phyloP scores from a whole-genome alignment of 1,140 invertebrate species.

The Aphidius gifuensis region DNA sequence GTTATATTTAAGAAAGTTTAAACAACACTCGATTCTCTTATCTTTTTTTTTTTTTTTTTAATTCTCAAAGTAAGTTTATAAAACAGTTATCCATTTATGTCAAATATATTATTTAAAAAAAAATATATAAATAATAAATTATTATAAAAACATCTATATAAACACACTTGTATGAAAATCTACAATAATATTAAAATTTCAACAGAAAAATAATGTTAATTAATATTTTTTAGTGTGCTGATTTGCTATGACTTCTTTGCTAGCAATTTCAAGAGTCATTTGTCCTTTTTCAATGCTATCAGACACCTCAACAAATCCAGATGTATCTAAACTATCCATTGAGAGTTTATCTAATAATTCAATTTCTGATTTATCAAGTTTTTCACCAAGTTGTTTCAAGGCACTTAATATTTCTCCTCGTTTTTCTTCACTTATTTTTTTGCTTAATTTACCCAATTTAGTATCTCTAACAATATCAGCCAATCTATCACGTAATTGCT shows the following conservation, averaged over 20 bases:
- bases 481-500: slow-evolving; percentile 63
- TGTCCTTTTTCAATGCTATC: slow-evolving; percentile 49
- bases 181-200: neutral
- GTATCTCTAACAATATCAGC: slow-evolving; percentile 57
- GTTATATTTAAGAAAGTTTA: too few relatives aligned
- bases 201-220: too few relatives aligned
- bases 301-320: slow-evolving; percentile 60
- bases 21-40: too few relatives aligned
- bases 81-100: too few relatives aligned
- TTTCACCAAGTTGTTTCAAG: slow-evolving; percentile 67
- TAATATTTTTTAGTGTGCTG: slow-evolving; percentile 20
- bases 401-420: slow-evolving; percentile 65
- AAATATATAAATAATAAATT: too few relatives aligned
- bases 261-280: slow-evolving; percentile 37
- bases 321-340: slow-evolving; percentile 42
- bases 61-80: too few relatives aligned
- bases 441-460: slow-evolving; percentile 55
- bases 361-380: slow-evolving; percentile 59
- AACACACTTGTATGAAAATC: too few relatives aligned
- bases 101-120: too few relatives aligned
- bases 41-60: too few relatives aligned
- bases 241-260: slow-evolving; percentile 35
- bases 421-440: slow-evolving; percentile 47
- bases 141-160: too few relatives aligned
- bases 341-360: slow-evolving; percentile 60